These are phyloP conservation scores for Biston betularia DNA, from an alignment of 2,888 invertebrate genomes.

Conservation along the genomic window DNA sequence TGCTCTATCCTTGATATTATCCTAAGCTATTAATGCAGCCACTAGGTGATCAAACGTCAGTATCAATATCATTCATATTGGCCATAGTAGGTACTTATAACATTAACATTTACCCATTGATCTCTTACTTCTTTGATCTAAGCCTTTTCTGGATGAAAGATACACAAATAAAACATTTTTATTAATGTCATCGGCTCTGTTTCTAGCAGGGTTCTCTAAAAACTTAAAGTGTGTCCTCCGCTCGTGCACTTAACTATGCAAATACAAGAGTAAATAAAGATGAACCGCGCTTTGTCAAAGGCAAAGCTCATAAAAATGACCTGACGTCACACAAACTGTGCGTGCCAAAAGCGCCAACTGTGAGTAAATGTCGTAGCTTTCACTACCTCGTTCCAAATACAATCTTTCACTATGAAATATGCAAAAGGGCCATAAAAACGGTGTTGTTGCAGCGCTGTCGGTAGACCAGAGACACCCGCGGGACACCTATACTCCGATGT, in stretches of 20 bases:
- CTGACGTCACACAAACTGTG: constrained; percentile 8
- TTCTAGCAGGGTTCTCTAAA: constrained; percentile 4
- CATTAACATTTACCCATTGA: too few relatives aligned
- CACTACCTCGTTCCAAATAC: constrained; percentile 33
- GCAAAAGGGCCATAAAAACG: constrained; percentile 52
- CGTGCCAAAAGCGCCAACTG: constrained; percentile 24
- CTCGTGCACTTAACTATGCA: constrained; percentile 12
- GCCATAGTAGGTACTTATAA: too few relatives aligned
- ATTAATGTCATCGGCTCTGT: neutral
- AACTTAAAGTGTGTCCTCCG: constrained; percentile 4
- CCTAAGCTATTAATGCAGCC: too few relatives aligned
- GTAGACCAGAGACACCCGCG: constrained; percentile 50
- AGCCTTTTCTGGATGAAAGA: neutral
- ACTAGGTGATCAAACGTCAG: too few relatives aligned
- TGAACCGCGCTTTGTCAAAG: constrained; percentile 14
- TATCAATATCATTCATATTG: too few relatives aligned
- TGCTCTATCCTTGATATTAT: too few relatives aligned
- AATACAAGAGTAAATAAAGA: constrained; percentile 16
- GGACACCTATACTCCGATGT: constrained; percentile 54
- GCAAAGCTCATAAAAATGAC: constrained; percentile 14
- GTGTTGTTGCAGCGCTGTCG: constrained; percentile 48
- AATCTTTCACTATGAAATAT: constrained; percentile 44
- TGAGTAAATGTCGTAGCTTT: constrained; percentile 26
- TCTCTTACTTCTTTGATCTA: neutral
- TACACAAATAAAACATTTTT: neutral